A percentile compares a stretch with the other conserved stretches of the same genome.
These are phyloP conservation scores for Hestina assimilis DNA, from an alignment of 1,140 invertebrate species.

Conservation along the genomic window DNA sequence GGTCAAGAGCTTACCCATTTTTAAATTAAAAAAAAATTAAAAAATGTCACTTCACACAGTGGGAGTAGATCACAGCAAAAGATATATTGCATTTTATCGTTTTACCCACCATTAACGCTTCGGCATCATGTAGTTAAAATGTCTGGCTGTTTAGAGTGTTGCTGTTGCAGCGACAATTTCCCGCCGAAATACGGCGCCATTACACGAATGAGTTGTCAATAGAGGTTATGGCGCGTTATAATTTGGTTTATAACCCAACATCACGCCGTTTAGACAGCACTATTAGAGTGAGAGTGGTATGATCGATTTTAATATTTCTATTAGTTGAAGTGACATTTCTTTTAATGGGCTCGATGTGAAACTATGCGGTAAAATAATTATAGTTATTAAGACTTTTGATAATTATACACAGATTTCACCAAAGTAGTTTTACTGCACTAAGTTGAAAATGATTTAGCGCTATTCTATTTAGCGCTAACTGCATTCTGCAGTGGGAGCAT, in stretches of 20 bases:
- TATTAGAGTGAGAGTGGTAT: conserved; percentile 42
- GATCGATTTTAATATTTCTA: conserved; percentile 6
- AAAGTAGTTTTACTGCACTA: too few species aligned
- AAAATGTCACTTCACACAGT: background rate
- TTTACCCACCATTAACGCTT: conserved; percentile 37
- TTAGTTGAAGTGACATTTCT: background rate
- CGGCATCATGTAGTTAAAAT: conserved; percentile 33
- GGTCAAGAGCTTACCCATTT: too few species aligned
- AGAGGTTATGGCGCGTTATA: conserved; percentile 72
- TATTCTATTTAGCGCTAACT: too few species aligned
- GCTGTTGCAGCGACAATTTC: conserved; percentile 37
- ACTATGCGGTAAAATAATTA: too few species aligned
- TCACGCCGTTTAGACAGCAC: conserved; percentile 48
- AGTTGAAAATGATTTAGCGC: too few species aligned
- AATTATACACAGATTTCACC: too few species aligned
- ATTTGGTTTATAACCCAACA: conserved; percentile 74
- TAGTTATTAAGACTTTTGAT: too few species aligned
- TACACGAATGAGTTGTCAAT: conserved; percentile 71
- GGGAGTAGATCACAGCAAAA: background rate
- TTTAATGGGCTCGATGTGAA: too few species aligned
- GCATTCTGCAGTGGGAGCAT: too few species aligned
- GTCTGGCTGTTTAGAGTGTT: conserved; percentile 47
- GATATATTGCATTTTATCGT: conserved; percentile 28
- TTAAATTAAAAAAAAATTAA: background rate
- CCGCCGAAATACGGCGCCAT: conserved; percentile 69